Conservation (phyloP, 2,113 vertebrate species). For the Rhynchomys soricoides region DNA sequence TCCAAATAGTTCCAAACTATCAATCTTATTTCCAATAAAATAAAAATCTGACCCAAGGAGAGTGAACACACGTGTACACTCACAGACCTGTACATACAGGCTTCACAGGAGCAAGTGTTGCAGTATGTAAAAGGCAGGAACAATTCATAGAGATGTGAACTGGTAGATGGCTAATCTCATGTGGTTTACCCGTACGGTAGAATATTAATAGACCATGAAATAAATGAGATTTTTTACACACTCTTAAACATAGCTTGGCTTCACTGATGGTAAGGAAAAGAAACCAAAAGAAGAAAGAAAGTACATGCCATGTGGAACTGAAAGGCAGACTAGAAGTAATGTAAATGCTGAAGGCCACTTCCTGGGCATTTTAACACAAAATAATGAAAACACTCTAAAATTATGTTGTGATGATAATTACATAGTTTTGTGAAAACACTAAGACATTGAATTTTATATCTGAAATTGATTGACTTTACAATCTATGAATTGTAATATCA, state of each 20-base stretch:
- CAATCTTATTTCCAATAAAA: not conserved
- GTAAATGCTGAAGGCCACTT: not conserved
- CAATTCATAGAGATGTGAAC: not conserved
- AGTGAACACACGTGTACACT: not conserved
- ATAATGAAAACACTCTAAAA: slow-evolving; percentile 23
- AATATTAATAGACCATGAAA: not conserved
- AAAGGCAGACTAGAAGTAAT: not conserved
- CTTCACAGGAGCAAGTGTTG: not conserved
- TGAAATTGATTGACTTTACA: not conserved
- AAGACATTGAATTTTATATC: not conserved
- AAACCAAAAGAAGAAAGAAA: not conserved
- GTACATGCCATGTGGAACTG: not conserved
- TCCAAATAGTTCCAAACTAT: not conserved
- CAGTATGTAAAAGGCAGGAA: not conserved
- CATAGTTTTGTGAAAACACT: not conserved
- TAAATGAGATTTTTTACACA: not conserved
- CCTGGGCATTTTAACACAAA: not conserved
- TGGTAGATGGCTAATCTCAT: not conserved
- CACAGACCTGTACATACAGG: not conserved
- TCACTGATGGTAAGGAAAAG: not conserved
- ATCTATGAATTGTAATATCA: not conserved
- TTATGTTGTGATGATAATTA: not conserved
- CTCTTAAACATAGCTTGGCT: not conserved
- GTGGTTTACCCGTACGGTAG: not conserved
- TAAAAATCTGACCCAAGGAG: not conserved